Percentiles rank a stretch among this genome's conserved stretches.
Evolutionary conservation across 37 sponge, comb jelly and placozoan genomes (phyloP).

Genomic region (Trichoplax adhaerens): DNA sequence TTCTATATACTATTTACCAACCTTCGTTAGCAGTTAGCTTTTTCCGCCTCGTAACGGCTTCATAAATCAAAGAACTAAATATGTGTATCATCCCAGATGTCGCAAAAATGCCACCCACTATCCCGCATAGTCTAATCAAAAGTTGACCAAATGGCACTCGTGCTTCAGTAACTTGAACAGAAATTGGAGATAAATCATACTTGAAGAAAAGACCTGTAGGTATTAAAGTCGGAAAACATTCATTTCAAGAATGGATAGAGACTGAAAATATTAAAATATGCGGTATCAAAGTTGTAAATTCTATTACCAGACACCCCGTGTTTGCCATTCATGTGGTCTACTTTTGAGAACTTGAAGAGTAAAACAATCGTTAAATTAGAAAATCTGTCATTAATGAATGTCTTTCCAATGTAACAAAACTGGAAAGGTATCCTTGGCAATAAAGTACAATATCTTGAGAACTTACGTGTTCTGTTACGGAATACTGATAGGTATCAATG

Average conservation of each 20-base stretch:
- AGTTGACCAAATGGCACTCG: conserved; percentile 50
- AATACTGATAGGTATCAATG: conserved; percentile 58
- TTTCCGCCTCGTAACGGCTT: too few relatives aligned
- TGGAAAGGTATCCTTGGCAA: too few relatives aligned
- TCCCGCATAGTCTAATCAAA: conserved; percentile 65
- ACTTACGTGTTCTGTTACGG: conserved; percentile 57
- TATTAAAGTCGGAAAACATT: neutral
- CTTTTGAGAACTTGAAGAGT: too few relatives aligned
- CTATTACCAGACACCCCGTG: conserved; percentile 38
- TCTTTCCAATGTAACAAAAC: too few relatives aligned
- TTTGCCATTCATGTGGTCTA: conserved; percentile 20
- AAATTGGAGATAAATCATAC: conserved; percentile 68
- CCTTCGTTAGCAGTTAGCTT: too few relatives aligned
- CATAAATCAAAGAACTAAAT: too few relatives aligned
- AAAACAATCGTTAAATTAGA: too few relatives aligned
- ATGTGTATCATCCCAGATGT: conserved; percentile 34
- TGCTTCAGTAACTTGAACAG: conserved; percentile 46
- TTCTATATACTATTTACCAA: too few relatives aligned
- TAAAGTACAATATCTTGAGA: neutral
- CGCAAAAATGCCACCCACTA: conserved; percentile 89
- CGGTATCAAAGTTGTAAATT: neutral
- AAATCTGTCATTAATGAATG: too few relatives aligned
- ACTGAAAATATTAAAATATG: neutral
- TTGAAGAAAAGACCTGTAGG: conserved; percentile 64
- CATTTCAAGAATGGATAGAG: too few relatives aligned